phyloP scores from a whole-genome alignment of 2,113 vertebrate genomes.

The Urocynchramus pylzowi region DNA sequence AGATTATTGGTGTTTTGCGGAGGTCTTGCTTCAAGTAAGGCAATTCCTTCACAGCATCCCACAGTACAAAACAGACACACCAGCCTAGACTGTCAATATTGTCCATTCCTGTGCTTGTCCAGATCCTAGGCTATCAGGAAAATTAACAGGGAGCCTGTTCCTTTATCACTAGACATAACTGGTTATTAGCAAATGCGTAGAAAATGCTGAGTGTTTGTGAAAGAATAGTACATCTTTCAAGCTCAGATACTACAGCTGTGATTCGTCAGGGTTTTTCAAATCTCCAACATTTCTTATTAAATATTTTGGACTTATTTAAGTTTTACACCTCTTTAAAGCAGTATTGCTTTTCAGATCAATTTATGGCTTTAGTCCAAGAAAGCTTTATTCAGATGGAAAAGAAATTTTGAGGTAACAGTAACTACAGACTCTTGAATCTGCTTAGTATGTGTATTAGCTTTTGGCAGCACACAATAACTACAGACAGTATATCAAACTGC shows the following conservation, averaged over 20 bases:
- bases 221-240: not conserved
- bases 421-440: not conserved
- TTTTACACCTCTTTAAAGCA: not conserved
- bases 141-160: fast-evolving
- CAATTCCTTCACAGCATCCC: not conserved
- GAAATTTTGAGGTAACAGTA: not conserved
- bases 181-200: not conserved
- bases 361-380: not conserved
- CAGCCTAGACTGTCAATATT: not conserved
- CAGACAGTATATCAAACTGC: not conserved
- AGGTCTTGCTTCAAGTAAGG: not conserved
- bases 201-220: not conserved
- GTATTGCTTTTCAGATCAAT: not conserved
- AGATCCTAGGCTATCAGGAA: not conserved
- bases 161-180: too few relatives aligned
- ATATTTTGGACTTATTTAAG: not conserved
- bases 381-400: not conserved
- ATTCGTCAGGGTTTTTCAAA: not conserved
- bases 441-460: not conserved
- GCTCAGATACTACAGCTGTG: not conserved
- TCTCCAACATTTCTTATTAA: not conserved
- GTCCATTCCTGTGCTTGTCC: not conserved
- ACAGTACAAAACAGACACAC: not conserved
- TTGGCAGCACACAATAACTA: not conserved
- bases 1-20: not conserved